These are phyloP conservation scores for Phoxinus dragarum DNA, from an alignment of 2,797 vertebrate genomes.

Conservation along the genomic window DNA sequence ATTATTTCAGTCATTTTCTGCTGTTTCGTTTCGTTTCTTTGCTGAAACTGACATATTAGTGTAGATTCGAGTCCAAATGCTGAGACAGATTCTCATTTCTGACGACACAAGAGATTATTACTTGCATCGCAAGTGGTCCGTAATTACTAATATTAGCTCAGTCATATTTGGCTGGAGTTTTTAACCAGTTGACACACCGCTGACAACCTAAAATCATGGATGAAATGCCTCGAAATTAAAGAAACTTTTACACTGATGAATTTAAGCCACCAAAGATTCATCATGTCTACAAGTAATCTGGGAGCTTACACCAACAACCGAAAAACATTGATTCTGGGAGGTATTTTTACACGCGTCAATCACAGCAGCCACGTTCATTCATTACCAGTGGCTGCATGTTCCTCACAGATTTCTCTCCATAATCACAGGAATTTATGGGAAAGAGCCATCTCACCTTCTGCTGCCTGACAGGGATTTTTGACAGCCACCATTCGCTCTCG, in stretches of 20 bases:
- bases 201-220: conserved; percentile 24
- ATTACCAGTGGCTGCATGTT: conserved; percentile 25
- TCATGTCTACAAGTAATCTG: neutral
- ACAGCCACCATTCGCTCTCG: conserved; percentile 27
- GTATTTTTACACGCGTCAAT: conserved; percentile 1
- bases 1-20: conserved; percentile 8
- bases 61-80: conserved; percentile 9
- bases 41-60: neutral
- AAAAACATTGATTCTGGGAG: neutral
- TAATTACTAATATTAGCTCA: neutral
- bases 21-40: neutral
- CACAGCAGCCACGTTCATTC: neutral
- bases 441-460: conserved; percentile 28
- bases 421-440: conserved; percentile 21
- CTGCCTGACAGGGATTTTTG: conserved; percentile 37
- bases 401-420: conserved; percentile 17
- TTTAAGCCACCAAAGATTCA: neutral
- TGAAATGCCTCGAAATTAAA: conserved; percentile 20
- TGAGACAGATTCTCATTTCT: conserved; percentile 23
- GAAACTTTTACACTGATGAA: neutral
- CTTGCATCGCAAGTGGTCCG: neutral
- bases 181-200: neutral
- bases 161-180: conserved; percentile 2
- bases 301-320: neutral
- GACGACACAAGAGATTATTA: neutral